These are phyloP conservation scores for Drosophila auraria DNA, from an alignment of 1,140 invertebrate genomes.

Conservation along the genomic window DNA sequence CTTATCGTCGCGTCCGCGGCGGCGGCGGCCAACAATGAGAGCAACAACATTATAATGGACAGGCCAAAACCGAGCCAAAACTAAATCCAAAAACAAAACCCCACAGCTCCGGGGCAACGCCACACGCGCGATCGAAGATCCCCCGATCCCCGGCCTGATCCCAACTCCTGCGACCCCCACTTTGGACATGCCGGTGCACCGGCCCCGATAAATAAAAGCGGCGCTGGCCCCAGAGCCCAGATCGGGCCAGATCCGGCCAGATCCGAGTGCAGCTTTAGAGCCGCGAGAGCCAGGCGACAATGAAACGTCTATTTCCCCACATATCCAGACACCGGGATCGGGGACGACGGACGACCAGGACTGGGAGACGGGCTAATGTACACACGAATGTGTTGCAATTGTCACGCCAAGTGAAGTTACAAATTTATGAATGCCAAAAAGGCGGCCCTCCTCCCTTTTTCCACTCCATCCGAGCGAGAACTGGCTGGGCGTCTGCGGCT, in stretches of 20 bases:
- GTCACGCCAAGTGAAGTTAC: conserved; percentile 84
- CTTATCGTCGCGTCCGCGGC: conserved; percentile 60
- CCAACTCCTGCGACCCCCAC: conserved; percentile 43
- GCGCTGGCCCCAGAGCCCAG: conserved; percentile 45
- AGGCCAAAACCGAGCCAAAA: conserved; percentile 59
- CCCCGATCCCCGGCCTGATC: not conserved
- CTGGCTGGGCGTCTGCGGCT: conserved; percentile 38
- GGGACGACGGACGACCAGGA: conserved; percentile 57
- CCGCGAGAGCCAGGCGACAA: conserved; percentile 65
- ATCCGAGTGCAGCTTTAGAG: conserved; percentile 5
- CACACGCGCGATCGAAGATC: conserved; percentile 60
- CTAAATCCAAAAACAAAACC: conserved; percentile 48
- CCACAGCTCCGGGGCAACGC: conserved; percentile 46
- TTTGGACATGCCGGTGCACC: conserved; percentile 78
- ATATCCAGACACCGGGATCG: conserved; percentile 39
- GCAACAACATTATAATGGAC: conserved; percentile 83
- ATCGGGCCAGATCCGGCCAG: conserved; percentile 19
- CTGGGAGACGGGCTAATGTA: conserved; percentile 76
- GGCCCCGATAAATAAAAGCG: conserved; percentile 77
- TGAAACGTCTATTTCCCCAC: conserved; percentile 84
- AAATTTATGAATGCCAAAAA: conserved; percentile 85
- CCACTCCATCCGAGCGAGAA: conserved; percentile 20
- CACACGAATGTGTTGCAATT: conserved; percentile 84
- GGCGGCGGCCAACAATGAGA: conserved; percentile 68
- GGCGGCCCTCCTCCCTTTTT: conserved; percentile 40